Evolutionary conservation across 2,113 vertebrate species (phyloP).

Genomic region (Erythrocercus mccallii): DNA sequence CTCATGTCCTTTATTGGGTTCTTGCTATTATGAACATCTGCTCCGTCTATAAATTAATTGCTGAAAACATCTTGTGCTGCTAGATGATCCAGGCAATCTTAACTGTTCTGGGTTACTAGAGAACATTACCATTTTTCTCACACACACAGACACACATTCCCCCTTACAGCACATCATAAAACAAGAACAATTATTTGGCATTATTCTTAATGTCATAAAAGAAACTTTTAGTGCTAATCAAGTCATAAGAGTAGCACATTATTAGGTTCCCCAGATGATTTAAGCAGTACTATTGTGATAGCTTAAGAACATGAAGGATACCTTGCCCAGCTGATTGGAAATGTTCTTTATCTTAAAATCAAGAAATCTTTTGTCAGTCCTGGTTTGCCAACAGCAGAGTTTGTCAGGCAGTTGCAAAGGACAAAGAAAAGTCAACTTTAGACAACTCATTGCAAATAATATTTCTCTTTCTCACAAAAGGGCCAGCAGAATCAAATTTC

Average conservation of each 20-base stretch:
- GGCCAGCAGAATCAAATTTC: neutral
- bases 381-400: neutral
- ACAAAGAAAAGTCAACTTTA: neutral
- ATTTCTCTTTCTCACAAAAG: neutral
- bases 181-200: neutral
- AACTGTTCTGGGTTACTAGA: slow-evolving; percentile 9
- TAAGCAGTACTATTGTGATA: neutral
- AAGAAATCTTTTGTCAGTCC: neutral
- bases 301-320: neutral
- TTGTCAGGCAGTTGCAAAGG: neutral
- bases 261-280: neutral
- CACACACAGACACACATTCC: neutral
- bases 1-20: neutral
- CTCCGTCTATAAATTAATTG: slow-evolving; percentile 34
- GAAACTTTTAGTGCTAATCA: neutral
- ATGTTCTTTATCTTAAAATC: neutral
- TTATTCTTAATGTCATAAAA: neutral
- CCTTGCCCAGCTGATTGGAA: neutral
- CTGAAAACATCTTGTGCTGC: slow-evolving; percentile 24
- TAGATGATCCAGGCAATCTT: neutral
- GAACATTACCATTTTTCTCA: neutral
- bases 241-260: neutral
- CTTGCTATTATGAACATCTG: slow-evolving; percentile 2
- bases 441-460: neutral
- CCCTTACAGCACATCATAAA: neutral